Base-by-base conservation (phyloP, 2,113 vertebrate species). In the Chionis minor region DNA sequence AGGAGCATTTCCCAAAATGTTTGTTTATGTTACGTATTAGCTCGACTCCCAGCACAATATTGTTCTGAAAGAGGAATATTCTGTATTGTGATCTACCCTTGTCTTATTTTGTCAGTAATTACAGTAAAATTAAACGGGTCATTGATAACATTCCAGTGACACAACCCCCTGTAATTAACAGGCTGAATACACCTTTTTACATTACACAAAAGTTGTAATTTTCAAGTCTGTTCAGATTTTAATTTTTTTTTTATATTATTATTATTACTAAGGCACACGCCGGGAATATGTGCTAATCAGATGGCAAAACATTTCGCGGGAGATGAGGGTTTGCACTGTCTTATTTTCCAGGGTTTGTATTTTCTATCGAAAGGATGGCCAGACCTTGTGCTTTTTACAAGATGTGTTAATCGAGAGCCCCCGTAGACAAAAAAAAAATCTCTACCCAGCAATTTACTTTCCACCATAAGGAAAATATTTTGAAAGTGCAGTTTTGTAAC, bases 41-140 rank as follows among this genome's bases (percentile, higher is more conserved):
- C 81, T 94, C 78, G 79, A 40, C 80, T 96, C 49, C 38, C 82
- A 77, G 69, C 35, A 52, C 47, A 92, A 86, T 74, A 81, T 75
- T 94, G 86, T 95, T 96, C 90, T 45, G 94, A 92, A 85, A 97
- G 85, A 94, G 88, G 84, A 97, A 96, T 93, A 94, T 69, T 86
- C 95, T 59, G 66, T 95, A 96, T 97, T 97, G 97, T 97, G 96
- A 95, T 96, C 94, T 90, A 71, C 35, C 94, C 91, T 91, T 83
- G 94, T 94, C 97, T 97, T 95, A 93, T 97, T 97, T 97, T 97
- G 97, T 97, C 97, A 97, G 96, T 94, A 97, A 98, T 98, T 97
- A 95, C 67, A 90, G 82, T 90, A 95, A 97, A 97, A 98, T 97
- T 92, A 97, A 98, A 94, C 42, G 88, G 97, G 96, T 98, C 94